These are phyloP conservation scores for Canis aureus DNA, from an alignment of 2,113 vertebrate species.

Conservation along the genomic window DNA sequence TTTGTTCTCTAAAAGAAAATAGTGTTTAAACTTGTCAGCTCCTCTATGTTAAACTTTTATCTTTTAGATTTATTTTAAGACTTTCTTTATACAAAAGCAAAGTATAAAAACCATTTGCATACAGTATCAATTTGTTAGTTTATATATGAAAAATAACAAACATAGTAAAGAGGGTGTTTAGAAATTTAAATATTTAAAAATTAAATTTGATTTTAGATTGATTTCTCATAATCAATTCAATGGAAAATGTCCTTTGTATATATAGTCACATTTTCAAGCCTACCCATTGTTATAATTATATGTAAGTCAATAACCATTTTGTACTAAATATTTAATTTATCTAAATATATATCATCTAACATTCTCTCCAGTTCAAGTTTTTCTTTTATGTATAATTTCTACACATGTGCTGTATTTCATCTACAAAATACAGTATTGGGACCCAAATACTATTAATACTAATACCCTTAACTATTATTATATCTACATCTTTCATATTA, in stretches of 20 bases:
- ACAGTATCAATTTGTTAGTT: background rate
- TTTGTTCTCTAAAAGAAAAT: constrained; percentile 9
- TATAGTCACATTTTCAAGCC: background rate
- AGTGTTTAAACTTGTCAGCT: background rate
- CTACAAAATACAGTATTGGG: background rate
- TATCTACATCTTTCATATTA: background rate
- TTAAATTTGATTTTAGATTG: background rate
- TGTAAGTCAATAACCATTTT: background rate
- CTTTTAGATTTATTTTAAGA: background rate
- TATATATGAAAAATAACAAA: background rate
- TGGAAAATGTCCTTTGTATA: background rate
- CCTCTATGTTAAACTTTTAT: background rate
- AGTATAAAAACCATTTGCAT: background rate
- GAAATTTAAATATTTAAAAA: background rate
- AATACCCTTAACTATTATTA: background rate
- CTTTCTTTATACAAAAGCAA: background rate
- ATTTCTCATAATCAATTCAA: background rate
- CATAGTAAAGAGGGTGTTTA: background rate
- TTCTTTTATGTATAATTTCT: background rate
- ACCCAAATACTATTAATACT: background rate
- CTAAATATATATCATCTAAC: background rate
- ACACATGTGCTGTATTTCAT: background rate
- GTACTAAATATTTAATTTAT: background rate
- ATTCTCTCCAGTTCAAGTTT: background rate
- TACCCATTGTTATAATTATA: background rate